A percentile compares a stretch with the other conserved stretches of the same genome.
Evolutionary conservation across 2,113 vertebrate genomes (phyloP).

Genomic region (Chionis minor): DNA sequence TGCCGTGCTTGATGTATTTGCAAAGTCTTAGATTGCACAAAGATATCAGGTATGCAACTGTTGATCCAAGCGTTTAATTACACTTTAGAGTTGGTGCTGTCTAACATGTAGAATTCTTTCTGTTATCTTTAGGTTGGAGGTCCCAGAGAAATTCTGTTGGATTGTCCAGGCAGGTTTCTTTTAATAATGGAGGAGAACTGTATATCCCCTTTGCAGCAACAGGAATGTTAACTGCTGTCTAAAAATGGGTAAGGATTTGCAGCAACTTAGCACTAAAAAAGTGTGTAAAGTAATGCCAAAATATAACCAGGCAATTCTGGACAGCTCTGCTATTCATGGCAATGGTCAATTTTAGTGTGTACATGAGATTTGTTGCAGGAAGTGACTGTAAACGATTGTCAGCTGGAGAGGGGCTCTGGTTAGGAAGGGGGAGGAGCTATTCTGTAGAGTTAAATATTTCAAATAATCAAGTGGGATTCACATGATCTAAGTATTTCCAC

Average conservation of each 20-base stretch:
- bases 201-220: not conserved
- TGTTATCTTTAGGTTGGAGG: not conserved
- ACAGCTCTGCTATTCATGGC: not conserved
- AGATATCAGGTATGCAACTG: not conserved
- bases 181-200: not conserved
- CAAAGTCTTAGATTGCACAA: not conserved
- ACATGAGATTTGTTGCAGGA: not conserved
- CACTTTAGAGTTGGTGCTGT: not conserved
- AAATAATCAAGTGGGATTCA: not conserved
- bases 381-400: not conserved
- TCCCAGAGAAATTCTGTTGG: not conserved
- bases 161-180: not conserved
- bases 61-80: not conserved
- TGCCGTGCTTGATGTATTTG: not conserved
- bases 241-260: not conserved
- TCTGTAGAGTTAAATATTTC: not conserved
- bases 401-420: not conserved
- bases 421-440: not conserved
- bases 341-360: not conserved
- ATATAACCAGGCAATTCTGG: not conserved
- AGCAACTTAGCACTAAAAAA: not conserved
- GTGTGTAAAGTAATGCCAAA: not conserved
- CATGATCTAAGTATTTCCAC: not conserved
- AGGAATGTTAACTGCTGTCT: not conserved
- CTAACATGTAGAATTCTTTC: not conserved